Conservation (phyloP, 2,113 vertebrate species). For the Labrus mixtus region DNA sequence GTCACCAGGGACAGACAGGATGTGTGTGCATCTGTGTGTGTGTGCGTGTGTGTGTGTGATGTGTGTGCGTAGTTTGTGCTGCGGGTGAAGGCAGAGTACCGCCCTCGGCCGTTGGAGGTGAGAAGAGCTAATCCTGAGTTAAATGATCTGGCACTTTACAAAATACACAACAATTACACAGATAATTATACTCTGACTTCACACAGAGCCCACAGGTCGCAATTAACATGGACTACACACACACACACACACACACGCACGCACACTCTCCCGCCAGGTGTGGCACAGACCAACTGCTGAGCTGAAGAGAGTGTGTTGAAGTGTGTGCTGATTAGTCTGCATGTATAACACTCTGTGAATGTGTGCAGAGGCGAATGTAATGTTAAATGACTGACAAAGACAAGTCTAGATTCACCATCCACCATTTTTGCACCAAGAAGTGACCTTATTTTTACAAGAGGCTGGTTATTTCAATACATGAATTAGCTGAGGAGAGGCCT, state of each 20-base stretch:
- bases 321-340: conserved; percentile 6
- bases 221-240: conserved; percentile 74
- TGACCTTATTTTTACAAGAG: no score
- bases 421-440: no score
- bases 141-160: conserved; percentile 86
- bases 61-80: background rate
- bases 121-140: conserved; percentile 84
- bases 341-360: background rate
- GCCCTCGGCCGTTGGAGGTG: conserved; percentile 81
- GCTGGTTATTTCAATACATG: no score
- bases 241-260: conserved; percentile 34
- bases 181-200: conserved; percentile 85
- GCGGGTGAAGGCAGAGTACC: conserved; percentile 13
- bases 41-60: conserved; percentile 7
- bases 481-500: no score
- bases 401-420: no score
- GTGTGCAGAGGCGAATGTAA: no score
- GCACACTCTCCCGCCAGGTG: conserved; percentile 26
- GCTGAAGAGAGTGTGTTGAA: background rate
- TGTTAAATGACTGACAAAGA: no score
- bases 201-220: conserved; percentile 79
- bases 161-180: conserved; percentile 85
- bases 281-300: conserved; percentile 1
- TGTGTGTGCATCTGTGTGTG: conserved; percentile 15
- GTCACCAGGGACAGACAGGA: background rate